These are phyloP conservation scores for Clarias fuscus DNA, from an alignment of 2,797 vertebrate species.

Conservation along the genomic window DNA sequence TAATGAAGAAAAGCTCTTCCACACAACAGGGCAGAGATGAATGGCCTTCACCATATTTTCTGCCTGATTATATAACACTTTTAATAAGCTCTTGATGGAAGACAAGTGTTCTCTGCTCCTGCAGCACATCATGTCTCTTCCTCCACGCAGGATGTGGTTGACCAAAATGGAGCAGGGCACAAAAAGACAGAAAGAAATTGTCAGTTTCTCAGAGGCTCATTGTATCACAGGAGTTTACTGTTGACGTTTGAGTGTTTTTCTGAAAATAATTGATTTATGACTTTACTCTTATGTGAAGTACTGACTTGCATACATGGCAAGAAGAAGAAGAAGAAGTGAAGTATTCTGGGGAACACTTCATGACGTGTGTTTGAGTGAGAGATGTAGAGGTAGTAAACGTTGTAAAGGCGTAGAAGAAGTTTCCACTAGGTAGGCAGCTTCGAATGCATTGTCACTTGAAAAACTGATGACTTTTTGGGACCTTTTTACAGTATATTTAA, in stretches of 20 bases:
- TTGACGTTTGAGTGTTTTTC: background rate
- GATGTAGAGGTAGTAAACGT: background rate
- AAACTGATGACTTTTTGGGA: background rate
- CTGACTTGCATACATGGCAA: background rate
- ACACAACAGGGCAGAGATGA: background rate
- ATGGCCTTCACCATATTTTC: background rate
- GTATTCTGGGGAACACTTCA: background rate
- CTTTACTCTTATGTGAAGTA: background rate
- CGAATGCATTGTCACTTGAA: background rate
- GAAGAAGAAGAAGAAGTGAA: background rate
- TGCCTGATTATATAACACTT: background rate
- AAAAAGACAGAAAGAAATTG: slow-evolving; percentile 44
- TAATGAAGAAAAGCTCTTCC: background rate
- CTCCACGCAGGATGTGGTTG: slow-evolving; percentile 83
- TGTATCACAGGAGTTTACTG: background rate
- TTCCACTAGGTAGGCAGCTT: background rate
- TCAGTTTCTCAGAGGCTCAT: slow-evolving; percentile 46
- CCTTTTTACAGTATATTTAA: no score
- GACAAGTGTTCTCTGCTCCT: slow-evolving; percentile 62
- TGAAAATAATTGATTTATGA: background rate
- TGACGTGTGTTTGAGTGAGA: background rate
- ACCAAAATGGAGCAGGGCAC: slow-evolving; percentile 68
- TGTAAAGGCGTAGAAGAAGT: background rate
- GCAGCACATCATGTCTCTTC: slow-evolving; percentile 62
- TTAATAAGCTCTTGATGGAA: slow-evolving; percentile 48